Evolutionary conservation across 2,113 vertebrate genomes (phyloP).

Genomic region (Hassar affinis): DNA sequence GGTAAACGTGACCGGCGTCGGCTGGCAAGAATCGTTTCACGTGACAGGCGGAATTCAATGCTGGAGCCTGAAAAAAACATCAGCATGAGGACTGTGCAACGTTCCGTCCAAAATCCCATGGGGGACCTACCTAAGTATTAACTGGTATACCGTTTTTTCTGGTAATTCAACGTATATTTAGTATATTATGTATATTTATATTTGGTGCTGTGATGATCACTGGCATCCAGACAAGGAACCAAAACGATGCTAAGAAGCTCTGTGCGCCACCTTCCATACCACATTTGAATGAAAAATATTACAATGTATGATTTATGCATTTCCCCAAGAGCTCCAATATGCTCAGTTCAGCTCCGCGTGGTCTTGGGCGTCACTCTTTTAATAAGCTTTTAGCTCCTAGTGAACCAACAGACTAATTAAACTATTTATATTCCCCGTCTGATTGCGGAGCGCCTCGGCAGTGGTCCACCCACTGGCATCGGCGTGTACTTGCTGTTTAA

Average conservation of each 20-base stretch:
- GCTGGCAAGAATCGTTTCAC: no score
- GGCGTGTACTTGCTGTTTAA: conserved; percentile 19
- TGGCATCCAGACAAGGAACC: background rate
- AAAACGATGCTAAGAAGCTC: background rate
- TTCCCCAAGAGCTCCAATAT: conserved; percentile 13
- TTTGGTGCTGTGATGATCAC: background rate
- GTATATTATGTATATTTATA: background rate
- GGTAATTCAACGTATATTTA: background rate
- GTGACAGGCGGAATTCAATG: no score
- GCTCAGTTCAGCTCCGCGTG: background rate
- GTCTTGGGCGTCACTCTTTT: conserved; percentile 34
- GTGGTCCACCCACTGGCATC: conserved; percentile 14
- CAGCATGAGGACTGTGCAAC: no score
- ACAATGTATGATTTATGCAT: background rate
- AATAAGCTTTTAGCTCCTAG: conserved; percentile 33
- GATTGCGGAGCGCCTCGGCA: conserved; percentile 5
- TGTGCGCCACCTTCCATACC: background rate
- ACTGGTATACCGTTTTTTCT: background rate
- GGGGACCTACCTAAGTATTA: no score
- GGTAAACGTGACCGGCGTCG: no score
- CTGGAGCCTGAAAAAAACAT: no score
- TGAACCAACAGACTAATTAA: conserved; percentile 41
- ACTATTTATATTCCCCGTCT: conserved; percentile 37
- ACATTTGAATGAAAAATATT: conserved; percentile 21
- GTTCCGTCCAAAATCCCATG: no score